These are phyloP conservation scores for Penaeus vannamei DNA, from an alignment of 1,140 invertebrate genomes.

Conservation along the genomic window DNA sequence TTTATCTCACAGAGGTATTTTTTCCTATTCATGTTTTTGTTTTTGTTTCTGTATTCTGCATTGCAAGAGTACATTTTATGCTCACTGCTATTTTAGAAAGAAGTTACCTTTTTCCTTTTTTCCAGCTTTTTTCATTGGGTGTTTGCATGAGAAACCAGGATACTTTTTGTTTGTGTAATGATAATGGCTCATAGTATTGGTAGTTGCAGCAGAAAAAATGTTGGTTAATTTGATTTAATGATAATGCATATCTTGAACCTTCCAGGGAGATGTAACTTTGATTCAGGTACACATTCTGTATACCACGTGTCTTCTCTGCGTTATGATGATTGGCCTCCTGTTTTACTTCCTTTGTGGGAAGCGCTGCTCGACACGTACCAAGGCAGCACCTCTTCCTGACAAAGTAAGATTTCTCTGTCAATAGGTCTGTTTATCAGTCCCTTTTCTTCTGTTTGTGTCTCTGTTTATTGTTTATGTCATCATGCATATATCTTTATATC, in stretches of 20 bases:
- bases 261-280: slow-evolving; percentile 54
- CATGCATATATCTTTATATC: too few species aligned
- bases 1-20: slow-evolving; percentile 53
- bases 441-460: too few species aligned
- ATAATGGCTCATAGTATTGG: too few species aligned
- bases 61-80: too few species aligned
- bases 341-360: slow-evolving; percentile 50
- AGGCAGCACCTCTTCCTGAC: slow-evolving; percentile 7
- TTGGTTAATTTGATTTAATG: too few species aligned
- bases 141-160: background rate
- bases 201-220: too few species aligned
- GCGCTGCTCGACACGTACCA: slow-evolving; percentile 3
- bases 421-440: too few species aligned
- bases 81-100: too few species aligned
- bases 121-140: background rate
- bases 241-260: too few species aligned
- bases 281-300: slow-evolving; percentile 59
- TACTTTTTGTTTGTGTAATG: background rate
- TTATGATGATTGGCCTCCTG: slow-evolving; percentile 48
- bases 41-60: background rate
- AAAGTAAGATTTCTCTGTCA: slow-evolving; percentile 19
- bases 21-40: background rate
- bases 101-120: too few species aligned
- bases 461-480: too few species aligned
- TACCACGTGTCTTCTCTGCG: slow-evolving; percentile 54